These are phyloP conservation scores for Enteromius paludinosus DNA, from an alignment of 2,797 vertebrate species.

Conservation along the genomic window DNA sequence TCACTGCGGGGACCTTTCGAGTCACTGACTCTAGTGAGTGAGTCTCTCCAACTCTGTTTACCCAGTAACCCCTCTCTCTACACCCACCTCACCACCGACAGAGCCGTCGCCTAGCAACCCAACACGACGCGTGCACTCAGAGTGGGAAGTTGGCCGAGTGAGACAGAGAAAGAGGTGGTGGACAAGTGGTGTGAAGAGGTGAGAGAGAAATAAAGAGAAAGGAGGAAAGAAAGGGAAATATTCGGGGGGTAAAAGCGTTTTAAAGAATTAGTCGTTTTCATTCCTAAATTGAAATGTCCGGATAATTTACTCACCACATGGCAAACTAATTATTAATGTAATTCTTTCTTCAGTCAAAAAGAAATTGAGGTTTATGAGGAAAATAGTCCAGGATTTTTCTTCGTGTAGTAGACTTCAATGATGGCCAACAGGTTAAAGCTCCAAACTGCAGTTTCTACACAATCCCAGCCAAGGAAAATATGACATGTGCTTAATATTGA, in stretches of 20 bases:
- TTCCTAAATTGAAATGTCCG: not conserved
- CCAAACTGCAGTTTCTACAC: not conserved
- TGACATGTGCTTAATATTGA: too few species aligned
- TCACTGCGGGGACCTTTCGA: conserved; percentile 36
- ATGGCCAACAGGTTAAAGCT: not conserved
- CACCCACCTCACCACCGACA: conserved; percentile 66
- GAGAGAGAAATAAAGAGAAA: conserved; percentile 39
- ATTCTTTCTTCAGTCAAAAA: not conserved
- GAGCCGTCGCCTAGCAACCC: conserved; percentile 65
- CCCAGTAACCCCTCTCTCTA: conserved; percentile 64
- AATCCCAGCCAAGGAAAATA: not conserved
- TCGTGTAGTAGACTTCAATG: not conserved
- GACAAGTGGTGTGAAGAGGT: conserved; percentile 51
- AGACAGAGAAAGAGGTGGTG: conserved; percentile 60
- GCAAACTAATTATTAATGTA: not conserved
- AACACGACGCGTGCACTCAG: conserved; percentile 59
- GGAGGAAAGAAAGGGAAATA: conserved; percentile 18
- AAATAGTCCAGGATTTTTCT: not conserved
- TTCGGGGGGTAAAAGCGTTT: not conserved
- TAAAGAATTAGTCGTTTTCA: not conserved
- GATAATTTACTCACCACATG: not conserved
- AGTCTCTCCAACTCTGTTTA: conserved; percentile 61
- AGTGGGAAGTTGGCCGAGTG: conserved; percentile 65
- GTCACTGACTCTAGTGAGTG: conserved; percentile 46
- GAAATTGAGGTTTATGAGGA: not conserved